These are phyloP conservation scores for Yasuhikotakia modesta DNA, from an alignment of 2,797 vertebrate species.

Conservation along the genomic window DNA sequence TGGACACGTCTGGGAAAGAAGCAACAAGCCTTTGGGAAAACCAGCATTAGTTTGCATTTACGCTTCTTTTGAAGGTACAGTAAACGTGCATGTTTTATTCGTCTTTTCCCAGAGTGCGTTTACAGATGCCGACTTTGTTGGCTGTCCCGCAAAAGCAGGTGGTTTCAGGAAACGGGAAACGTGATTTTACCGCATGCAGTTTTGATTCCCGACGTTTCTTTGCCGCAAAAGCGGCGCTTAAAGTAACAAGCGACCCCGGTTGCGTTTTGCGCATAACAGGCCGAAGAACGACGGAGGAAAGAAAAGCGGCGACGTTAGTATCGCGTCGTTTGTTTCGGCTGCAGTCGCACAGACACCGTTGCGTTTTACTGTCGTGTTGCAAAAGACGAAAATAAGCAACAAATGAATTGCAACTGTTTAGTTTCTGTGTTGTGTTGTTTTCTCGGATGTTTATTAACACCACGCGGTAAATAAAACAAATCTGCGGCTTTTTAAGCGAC, in stretches of 20 bases:
- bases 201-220: not conserved
- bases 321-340: not conserved
- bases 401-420: not conserved
- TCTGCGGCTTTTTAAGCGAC: not conserved
- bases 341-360: not conserved
- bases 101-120: not conserved
- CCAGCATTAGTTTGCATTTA: not conserved
- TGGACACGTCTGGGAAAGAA: conserved; percentile 24
- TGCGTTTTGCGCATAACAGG: conserved; percentile 12
- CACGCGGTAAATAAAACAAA: not conserved
- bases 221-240: not conserved
- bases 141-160: conserved; percentile 14
- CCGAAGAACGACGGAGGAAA: not conserved
- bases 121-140: not conserved
- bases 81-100: not conserved
- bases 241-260: not conserved
- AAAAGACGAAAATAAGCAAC: not conserved
- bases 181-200: not conserved
- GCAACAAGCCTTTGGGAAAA: conserved; percentile 45
- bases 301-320: not conserved
- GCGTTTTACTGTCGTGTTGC: not conserved
- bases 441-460: not conserved
- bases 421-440: not conserved
- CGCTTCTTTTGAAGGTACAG: conserved; percentile 3
- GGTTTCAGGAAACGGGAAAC: not conserved